A percentile compares a stretch with the other conserved stretches of the same genome.
These are phyloP conservation scores for Harpegnathos saltator DNA, from an alignment of 1,140 invertebrate species.

Conservation along the genomic window DNA sequence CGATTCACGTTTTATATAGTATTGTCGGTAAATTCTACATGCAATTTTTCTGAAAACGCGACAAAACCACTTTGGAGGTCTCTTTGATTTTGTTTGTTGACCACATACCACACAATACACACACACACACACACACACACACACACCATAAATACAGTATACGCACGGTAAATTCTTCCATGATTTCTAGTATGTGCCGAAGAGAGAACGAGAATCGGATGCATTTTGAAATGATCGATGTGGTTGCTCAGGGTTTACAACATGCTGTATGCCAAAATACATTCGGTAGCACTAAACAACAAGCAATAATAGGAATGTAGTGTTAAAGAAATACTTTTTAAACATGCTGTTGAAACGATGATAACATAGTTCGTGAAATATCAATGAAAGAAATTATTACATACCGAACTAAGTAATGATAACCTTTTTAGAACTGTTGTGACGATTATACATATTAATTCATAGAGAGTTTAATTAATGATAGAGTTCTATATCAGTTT, in stretches of 20 bases:
- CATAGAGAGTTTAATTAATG: conserved; percentile 85
- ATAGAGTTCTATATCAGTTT: conserved; percentile 84
- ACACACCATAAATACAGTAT: background rate
- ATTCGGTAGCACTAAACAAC: conserved; percentile 81
- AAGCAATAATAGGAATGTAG: conserved; percentile 83
- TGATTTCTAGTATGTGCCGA: conserved; percentile 34
- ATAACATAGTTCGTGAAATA: conserved; percentile 64
- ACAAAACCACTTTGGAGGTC: conserved; percentile 17
- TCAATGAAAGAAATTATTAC: conserved; percentile 66
- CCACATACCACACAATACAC: background rate
- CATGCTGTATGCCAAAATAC: conserved; percentile 83
- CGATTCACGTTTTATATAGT: conserved; percentile 23
- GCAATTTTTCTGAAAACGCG: conserved; percentile 20
- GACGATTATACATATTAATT: conserved; percentile 82
- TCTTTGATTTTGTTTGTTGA: background rate
- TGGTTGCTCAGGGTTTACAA: conserved; percentile 81
- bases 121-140: background rate
- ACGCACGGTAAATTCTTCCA: conserved; percentile 42
- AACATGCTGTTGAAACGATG: conserved; percentile 62
- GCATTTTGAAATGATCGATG: conserved; percentile 75
- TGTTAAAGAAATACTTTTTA: conserved; percentile 69
- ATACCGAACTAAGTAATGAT: conserved; percentile 70
- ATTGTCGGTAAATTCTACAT: conserved; percentile 16
- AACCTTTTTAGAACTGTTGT: conserved; percentile 79
- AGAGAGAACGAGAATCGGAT: conserved; percentile 49